Base-by-base conservation (phyloP, 37 sponge, comb jelly and placozoan genomes). In the Aplysina aerophoba region DNA sequence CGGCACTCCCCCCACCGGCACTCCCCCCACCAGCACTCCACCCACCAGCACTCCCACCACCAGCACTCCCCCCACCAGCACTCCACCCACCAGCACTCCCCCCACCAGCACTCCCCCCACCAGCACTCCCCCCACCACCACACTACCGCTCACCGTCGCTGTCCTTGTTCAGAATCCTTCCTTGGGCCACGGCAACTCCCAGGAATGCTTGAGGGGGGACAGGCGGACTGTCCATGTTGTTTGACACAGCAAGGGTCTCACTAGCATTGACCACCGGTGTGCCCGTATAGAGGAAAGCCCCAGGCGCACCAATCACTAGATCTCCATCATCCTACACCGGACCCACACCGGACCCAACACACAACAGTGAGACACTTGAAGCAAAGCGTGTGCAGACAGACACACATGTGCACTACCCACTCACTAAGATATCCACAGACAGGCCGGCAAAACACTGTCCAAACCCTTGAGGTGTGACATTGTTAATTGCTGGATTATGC, bases 251-350 rank as follows among this genome's bases (percentile, higher is more conserved):
- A 37, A 75, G 16, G 16, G 21, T 41, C 3, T 40, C 78, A 40
- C 37, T 30, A 11, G 20, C 50, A 6, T 54, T 44, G 20, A 36
- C 40, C 53, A 31, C 54, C 24, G 31, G 36, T 5, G 73, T 71
- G 6, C 73, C 73, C n/a, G 54, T 75, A 54, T 40, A 75, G 20
- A 40, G 14, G 37, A 53, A 22, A 19, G 78, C 78, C 4, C 25
- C 78, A 20, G 78, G 78, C 22, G 78, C 78, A 24, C 78, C 78
- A 33, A 69, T 69, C 34, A n/a, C 71, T 35, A 69, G 35, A 28
- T 69, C 12, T 6, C 27, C 50, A 8, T 69, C 19, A 35, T 27
- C 33, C 71, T 35, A 31, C 34, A 17, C 71, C 35, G 19, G 71
- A 69, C 35, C 0, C 19, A 17, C 34, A 30, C 28, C 1, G 71